Percentiles rank a stretch among this genome's conserved stretches.
Conservation (phyloP, 1,140 invertebrate species). For the Calliopsis andreniformis region DNA sequence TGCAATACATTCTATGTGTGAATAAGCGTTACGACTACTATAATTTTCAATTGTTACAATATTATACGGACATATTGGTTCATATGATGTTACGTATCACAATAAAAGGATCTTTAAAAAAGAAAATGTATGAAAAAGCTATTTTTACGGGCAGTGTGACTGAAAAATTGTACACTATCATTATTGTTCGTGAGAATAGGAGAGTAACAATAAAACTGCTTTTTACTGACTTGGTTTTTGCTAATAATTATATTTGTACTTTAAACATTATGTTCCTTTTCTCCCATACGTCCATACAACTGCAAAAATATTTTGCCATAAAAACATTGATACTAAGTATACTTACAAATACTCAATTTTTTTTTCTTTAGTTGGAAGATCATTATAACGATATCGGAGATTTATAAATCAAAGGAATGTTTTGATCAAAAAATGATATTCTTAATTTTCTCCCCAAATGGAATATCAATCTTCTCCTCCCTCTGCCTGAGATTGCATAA, state of each 20-base stretch:
- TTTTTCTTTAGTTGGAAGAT: neutral
- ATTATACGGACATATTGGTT: conserved; percentile 45
- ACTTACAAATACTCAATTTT: conserved; percentile 11
- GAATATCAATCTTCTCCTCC: conserved; percentile 45
- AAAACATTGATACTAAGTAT: conserved; percentile 4
- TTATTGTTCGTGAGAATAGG: conserved; percentile 24
- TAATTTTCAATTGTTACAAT: conserved; percentile 46
- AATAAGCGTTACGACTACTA: conserved; percentile 37
- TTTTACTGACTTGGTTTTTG: conserved; percentile 18
- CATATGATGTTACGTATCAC: conserved; percentile 50
- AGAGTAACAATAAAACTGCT: conserved; percentile 32
- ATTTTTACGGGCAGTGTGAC: conserved; percentile 37
- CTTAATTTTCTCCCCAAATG: conserved; percentile 16
- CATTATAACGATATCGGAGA: conserved; percentile 7
- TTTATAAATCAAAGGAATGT: conserved; percentile 29
- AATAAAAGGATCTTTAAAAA: conserved; percentile 53
- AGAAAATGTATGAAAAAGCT: conserved; percentile 11
- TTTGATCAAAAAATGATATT: conserved; percentile 40
- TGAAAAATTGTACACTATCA: neutral
- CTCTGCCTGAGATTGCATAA: conserved; percentile 38
- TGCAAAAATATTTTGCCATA: conserved; percentile 35
- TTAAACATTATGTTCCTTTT: conserved; percentile 19
- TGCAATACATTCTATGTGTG: conserved; percentile 47
- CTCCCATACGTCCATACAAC: conserved; percentile 10
- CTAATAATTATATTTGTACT: conserved; percentile 55